Conservation (phyloP, 2,113 vertebrate species). For the Phalacrocorax pelagicus region DNA sequence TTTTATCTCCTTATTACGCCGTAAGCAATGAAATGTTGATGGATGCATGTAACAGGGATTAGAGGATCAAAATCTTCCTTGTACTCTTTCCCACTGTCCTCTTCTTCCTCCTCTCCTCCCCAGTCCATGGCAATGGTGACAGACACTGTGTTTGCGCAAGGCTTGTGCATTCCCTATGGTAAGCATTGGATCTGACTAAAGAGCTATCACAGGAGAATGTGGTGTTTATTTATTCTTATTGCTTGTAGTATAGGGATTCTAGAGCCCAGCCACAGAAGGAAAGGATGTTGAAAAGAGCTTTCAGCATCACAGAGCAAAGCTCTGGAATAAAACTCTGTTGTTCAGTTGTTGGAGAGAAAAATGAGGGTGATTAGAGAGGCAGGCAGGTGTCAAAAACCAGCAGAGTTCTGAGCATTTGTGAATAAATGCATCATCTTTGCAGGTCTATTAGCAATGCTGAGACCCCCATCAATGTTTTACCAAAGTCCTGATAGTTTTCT, state of each 20-base stretch:
- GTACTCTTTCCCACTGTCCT: background rate
- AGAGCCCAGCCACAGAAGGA: background rate
- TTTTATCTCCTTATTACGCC: background rate
- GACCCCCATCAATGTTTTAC: background rate
- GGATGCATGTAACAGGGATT: background rate
- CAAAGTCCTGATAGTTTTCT: background rate
- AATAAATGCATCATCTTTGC: background rate
- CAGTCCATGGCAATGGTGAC: fast-evolving
- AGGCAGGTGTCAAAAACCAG: background rate
- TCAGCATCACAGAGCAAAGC: background rate
- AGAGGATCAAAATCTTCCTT: background rate
- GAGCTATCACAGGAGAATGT: background rate
- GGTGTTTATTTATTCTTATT: background rate
- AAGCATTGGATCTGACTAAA: background rate
- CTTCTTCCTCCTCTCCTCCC: background rate
- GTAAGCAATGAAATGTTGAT: background rate
- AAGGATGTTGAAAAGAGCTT: background rate
- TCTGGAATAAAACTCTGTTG: background rate
- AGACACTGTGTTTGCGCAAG: background rate
- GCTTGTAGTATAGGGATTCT: background rate
- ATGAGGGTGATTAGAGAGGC: background rate
- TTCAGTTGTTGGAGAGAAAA: background rate
- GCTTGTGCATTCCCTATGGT: background rate
- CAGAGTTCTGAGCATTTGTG: background rate
- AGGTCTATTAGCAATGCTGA: background rate